Evolutionary conservation across 2,797 vertebrate genomes (phyloP).

Genomic region (Australoheros facetus): DNA sequence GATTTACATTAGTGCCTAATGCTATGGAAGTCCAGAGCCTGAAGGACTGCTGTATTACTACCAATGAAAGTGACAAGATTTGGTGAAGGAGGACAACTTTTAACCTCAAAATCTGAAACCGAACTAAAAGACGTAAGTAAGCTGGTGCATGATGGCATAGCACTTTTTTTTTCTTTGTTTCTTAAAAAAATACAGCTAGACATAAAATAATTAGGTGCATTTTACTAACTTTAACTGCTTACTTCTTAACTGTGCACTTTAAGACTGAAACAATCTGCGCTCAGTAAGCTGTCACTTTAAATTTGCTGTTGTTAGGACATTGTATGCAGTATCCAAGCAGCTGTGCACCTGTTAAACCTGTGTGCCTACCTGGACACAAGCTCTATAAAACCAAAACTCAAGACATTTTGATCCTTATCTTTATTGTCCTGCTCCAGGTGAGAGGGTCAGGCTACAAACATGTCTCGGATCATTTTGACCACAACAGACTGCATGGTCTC

Average conservation of each 20-base stretch:
- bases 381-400: slow-evolving; percentile 25
- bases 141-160: slow-evolving; percentile 18
- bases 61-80: slow-evolving; percentile 24
- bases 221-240: neutral
- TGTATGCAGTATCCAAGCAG: slow-evolving; percentile 61
- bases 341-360: slow-evolving; percentile 54
- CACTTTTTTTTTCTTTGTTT: neutral
- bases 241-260: neutral
- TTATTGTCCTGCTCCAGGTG: slow-evolving; percentile 11
- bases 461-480: neutral
- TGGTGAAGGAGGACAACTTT: slow-evolving; percentile 39
- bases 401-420: slow-evolving; percentile 16
- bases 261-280: neutral
- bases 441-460: neutral
- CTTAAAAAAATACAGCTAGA: neutral
- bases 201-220: neutral
- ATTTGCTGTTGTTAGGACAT: slow-evolving; percentile 45
- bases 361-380: slow-evolving; percentile 12
- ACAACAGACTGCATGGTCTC: neutral
- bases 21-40: slow-evolving; percentile 35
- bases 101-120: slow-evolving; percentile 37
- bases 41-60: slow-evolving; percentile 9
- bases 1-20: neutral
- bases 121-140: slow-evolving; percentile 68
- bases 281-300: slow-evolving; percentile 53